Evolutionary conservation across 2,888 invertebrate species (phyloP).

Genomic region (Drosophila cracens): DNA sequence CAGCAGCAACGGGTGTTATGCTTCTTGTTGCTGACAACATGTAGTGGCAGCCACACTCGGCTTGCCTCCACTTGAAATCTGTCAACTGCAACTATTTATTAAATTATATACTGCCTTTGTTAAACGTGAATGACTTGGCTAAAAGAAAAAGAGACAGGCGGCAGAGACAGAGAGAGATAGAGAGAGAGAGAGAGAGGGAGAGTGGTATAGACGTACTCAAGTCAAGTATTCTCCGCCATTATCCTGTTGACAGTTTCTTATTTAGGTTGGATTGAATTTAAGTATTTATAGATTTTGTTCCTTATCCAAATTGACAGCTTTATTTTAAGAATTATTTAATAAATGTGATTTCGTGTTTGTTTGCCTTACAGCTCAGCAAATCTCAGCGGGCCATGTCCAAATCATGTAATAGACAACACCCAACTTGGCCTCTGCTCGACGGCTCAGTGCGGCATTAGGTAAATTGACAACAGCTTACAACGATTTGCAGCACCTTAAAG

Average conservation of each 20-base stretch:
- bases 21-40: slow-evolving; percentile 37
- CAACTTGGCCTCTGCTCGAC: slow-evolving; percentile 30
- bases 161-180: not conserved
- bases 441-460: slow-evolving; percentile 63
- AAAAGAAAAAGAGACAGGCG: slow-evolving; percentile 6
- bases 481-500: slow-evolving; percentile 68
- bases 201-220: slow-evolving; percentile 1
- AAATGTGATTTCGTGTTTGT: slow-evolving; percentile 40
- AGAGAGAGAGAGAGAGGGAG: not conserved
- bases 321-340: slow-evolving; percentile 38
- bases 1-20: slow-evolving; percentile 12
- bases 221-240: not conserved
- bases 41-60: slow-evolving; percentile 42
- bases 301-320: slow-evolving; percentile 24
- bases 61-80: slow-evolving; percentile 74
- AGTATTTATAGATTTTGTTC: slow-evolving; percentile 28
- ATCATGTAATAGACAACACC: slow-evolving; percentile 53
- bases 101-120: slow-evolving; percentile 76
- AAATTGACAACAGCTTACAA: slow-evolving; percentile 77
- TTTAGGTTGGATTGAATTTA: slow-evolving; percentile 13
- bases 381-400: slow-evolving; percentile 21
- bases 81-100: slow-evolving; percentile 81
- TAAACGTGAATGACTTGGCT: slow-evolving; percentile 59
- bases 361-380: slow-evolving; percentile 41
- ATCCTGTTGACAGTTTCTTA: slow-evolving; percentile 6